These are phyloP conservation scores for Cyphomyrus discorhynchus DNA, from an alignment of 2,113 vertebrate genomes.

Conservation along the genomic window DNA sequence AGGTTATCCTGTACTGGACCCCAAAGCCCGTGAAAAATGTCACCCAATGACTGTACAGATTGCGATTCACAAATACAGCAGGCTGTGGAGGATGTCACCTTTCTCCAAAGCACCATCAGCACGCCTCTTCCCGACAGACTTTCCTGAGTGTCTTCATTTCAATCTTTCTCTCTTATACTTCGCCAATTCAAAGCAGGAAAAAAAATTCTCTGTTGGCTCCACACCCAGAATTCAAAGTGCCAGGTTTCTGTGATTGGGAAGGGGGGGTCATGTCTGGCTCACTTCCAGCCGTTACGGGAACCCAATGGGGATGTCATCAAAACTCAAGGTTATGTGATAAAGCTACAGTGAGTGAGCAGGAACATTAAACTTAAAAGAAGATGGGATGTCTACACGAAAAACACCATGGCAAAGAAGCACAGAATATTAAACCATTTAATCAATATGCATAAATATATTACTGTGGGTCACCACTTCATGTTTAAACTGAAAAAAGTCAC, in stretches of 20 bases:
- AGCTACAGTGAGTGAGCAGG: background rate
- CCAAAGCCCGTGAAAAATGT: background rate
- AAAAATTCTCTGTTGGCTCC: background rate
- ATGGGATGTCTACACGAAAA: background rate
- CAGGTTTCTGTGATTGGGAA: background rate
- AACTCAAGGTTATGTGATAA: background rate
- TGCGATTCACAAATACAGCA: background rate
- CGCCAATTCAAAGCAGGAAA: background rate
- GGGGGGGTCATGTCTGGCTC: background rate
- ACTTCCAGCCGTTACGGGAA: background rate
- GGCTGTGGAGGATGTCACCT: background rate
- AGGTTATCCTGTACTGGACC: background rate
- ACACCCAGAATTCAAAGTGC: background rate
- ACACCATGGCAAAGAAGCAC: background rate
- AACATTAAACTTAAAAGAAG: background rate
- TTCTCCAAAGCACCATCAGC: background rate
- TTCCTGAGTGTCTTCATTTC: background rate
- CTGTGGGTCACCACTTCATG: background rate
- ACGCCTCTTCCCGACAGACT: background rate
- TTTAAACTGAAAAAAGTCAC: background rate
- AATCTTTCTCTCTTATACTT: background rate
- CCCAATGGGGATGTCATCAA: background rate
- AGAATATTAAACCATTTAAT: background rate
- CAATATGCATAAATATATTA: constrained; percentile 2
- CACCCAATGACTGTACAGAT: background rate